These are phyloP conservation scores for Gila robusta DNA, from an alignment of 2,797 vertebrate genomes.

Conservation along the genomic window DNA sequence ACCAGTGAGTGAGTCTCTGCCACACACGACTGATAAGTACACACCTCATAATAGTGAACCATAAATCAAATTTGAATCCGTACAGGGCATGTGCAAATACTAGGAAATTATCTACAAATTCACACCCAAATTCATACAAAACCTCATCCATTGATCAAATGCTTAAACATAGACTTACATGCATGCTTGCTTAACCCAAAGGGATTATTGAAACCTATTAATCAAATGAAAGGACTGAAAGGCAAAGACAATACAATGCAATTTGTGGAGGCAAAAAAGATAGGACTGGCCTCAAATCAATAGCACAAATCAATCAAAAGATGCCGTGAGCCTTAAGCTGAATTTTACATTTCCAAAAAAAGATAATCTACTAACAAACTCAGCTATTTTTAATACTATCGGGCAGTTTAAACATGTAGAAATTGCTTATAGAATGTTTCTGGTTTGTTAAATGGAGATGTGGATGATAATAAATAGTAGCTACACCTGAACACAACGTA, in stretches of 20 bases:
- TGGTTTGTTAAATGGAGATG: neutral
- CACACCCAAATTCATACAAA: neutral
- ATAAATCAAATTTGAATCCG: slow-evolving; percentile 8
- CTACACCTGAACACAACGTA: neutral
- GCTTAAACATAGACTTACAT: slow-evolving; percentile 17
- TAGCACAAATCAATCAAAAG: slow-evolving; percentile 1
- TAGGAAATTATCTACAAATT: neutral
- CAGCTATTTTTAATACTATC: neutral
- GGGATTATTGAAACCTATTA: slow-evolving; percentile 17
- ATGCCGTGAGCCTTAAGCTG: neutral
- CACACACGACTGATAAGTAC: neutral
- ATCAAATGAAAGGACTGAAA: slow-evolving; percentile 16
- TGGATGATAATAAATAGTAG: neutral
- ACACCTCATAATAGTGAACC: slow-evolving; percentile 6
- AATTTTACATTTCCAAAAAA: slow-evolving; percentile 6
- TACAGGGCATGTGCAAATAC: neutral
- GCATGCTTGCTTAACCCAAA: neutral
- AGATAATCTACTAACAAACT: neutral
- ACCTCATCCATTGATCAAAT: neutral
- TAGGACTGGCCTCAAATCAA: slow-evolving; percentile 6
- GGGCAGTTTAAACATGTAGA: neutral
- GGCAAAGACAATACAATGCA: neutral
- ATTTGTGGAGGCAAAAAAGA: neutral
- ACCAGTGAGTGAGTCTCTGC: neutral
- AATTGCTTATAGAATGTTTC: neutral